Conservation (phyloP, 2,888 invertebrate genomes). For the Drosophila suboccidentalis region DNA sequence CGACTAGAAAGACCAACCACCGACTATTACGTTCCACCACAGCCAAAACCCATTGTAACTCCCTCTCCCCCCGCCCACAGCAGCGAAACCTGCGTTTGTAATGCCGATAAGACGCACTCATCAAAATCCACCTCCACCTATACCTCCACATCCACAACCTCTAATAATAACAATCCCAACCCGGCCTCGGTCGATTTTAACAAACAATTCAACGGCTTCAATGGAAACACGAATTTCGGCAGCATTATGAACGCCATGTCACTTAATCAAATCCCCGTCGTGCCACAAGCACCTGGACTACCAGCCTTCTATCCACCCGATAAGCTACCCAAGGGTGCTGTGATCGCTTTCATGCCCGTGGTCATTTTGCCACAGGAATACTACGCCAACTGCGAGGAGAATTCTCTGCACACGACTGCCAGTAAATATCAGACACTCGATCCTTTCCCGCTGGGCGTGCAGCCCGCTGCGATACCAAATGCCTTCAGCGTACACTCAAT, state of each 20-base stretch:
- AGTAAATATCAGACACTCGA: slow-evolving; percentile 69
- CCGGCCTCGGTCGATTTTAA: slow-evolving; percentile 74
- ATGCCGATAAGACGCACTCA: slow-evolving; percentile 78
- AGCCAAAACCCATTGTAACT: slow-evolving; percentile 62
- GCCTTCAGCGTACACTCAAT: slow-evolving; percentile 77
- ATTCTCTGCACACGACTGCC: slow-evolving; percentile 45
- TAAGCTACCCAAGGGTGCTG: slow-evolving; percentile 87
- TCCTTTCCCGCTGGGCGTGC: slow-evolving; percentile 81
- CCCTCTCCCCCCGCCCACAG: slow-evolving; percentile 75
- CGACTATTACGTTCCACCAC: slow-evolving; percentile 48
- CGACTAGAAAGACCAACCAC: slow-evolving; percentile 22
- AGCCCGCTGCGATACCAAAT: slow-evolving; percentile 79
- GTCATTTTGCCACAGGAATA: slow-evolving; percentile 90
- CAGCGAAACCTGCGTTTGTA: slow-evolving; percentile 77
- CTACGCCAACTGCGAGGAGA: slow-evolving; percentile 84
- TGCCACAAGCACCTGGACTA: slow-evolving; percentile 83
- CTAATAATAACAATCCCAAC: slow-evolving; percentile 48
- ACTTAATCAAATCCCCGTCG: slow-evolving; percentile 83
- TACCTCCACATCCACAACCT: slow-evolving; percentile 55
- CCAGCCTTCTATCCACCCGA: slow-evolving; percentile 84
- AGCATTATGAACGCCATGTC: slow-evolving; percentile 83
- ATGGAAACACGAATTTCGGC: slow-evolving; percentile 79
- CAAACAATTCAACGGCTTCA: slow-evolving; percentile 77
- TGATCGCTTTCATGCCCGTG: slow-evolving; percentile 90
- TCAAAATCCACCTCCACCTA: slow-evolving; percentile 67